Evolutionary conservation across 2,113 vertebrate genomes (phyloP), one percentile per base, ranked within the genome.

Genomic region (Spheniscus mendiculus): DNA sequence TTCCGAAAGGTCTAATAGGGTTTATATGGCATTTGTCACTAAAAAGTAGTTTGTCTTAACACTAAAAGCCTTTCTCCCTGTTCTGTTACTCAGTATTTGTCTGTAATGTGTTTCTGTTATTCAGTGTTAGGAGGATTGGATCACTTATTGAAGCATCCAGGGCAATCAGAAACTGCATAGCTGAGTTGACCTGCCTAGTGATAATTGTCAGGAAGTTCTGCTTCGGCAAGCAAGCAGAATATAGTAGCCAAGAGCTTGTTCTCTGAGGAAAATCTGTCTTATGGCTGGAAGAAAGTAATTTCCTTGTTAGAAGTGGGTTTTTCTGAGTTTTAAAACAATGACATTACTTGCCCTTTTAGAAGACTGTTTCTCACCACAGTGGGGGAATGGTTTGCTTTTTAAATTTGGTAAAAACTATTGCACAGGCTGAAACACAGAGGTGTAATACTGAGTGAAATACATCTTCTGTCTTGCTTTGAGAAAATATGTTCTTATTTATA

Each of bases 121-220:
- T 91, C 71, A 80, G 45, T 85, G 50, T 93, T 87, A 27, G 61
- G 47, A 87, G 61, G 52, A 34, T 69, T 95, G 81, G 70, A 94
- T 96, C 86, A 52, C 70, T 87, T 96, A 62, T 0, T 95, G 93
- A 91, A 95, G 89, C 73, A 89, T 95, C 89, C 80, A 89, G 70
- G 83, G 70, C 78, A 91, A 87, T 97, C 76, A 90, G 17, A 83
- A 90, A 18, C 87, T 77, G 74, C 78, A 80, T 93, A 95, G 82
- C 84, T 95, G 89, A 83, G 67, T 20, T 83, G 55, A 80, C 73
- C 50, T 96, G 91, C 93, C 91, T 96, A 50, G 89, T 89, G 94
- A 91, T 97, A 92, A 93, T 96, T 95, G 87, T 94, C 74, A 91
- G 58, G 47, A 69, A 96, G 87, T 95, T 97, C 81, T 96, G 94